Percentiles rank a stretch among this genome's conserved stretches.
phyloP scores from a whole-genome alignment of 2,888 invertebrate genomes.

The Pyrochroa serraticornis region DNA sequence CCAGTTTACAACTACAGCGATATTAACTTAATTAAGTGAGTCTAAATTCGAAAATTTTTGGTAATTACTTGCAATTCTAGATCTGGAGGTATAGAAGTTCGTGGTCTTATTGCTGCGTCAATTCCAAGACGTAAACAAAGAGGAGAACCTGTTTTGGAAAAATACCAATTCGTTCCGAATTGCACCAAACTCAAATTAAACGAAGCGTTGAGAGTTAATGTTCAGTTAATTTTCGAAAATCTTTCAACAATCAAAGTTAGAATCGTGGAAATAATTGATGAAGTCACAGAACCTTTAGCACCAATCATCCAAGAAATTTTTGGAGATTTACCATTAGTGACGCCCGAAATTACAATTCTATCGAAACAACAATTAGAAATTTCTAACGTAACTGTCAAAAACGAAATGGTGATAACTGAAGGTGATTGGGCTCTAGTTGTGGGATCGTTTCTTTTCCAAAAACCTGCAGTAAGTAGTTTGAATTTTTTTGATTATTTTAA shows the following conservation, averaged over 20 bases:
- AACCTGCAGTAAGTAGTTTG: neutral
- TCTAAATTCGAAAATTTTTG: too few species aligned
- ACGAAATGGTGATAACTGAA: neutral
- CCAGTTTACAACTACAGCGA: slow-evolving; percentile 50
- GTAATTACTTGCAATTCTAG: too few species aligned
- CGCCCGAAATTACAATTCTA: slow-evolving; percentile 2
- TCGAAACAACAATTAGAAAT: slow-evolving; percentile 3
- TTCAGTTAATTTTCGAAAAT: slow-evolving; percentile 78
- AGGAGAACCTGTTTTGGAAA: slow-evolving; percentile 75
- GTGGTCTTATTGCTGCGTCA: slow-evolving; percentile 75
- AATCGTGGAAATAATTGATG: slow-evolving; percentile 59
- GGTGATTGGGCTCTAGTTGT: slow-evolving; percentile 2
- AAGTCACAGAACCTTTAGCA: slow-evolving; percentile 4
- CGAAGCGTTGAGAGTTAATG: slow-evolving; percentile 61
- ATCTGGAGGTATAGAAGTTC: slow-evolving; percentile 77
- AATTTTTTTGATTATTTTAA: neutral
- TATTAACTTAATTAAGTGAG: slow-evolving; percentile 24
- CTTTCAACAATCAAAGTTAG: slow-evolving; percentile 66
- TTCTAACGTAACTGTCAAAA: slow-evolving; percentile 47
- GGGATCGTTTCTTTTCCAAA: slow-evolving; percentile 1
- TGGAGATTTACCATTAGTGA: slow-evolving; percentile 9
- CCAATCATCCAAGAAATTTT: slow-evolving; percentile 7
- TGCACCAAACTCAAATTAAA: slow-evolving; percentile 28
- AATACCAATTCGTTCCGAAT: slow-evolving; percentile 73
- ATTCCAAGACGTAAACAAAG: slow-evolving; percentile 71